Base-by-base conservation (phyloP, 2,113 vertebrate genomes). In the Gallinago media region DNA sequence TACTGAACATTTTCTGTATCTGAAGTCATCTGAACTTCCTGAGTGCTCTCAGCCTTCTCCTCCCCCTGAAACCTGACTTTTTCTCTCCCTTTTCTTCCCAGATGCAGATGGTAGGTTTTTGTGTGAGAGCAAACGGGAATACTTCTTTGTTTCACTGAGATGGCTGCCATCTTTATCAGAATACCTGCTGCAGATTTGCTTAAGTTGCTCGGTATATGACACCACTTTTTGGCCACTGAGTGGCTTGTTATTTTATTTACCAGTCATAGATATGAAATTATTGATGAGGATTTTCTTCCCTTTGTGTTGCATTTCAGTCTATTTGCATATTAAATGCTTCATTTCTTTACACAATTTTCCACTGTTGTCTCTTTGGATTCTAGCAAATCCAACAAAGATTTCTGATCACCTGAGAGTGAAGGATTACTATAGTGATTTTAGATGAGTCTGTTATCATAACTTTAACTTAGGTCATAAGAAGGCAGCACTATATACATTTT, bases 131-230 rank as follows among this genome's bases (percentile, higher is more conserved):
- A 46, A 54, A 61, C 26, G 40, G 49, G 38, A 68, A 32, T 52
- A 36, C 11, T 47, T 16, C 40, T 25, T 38, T 62, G 17, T 62
- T 61, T 67, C 18, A 12, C 36, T 52, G 52, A 25, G 31, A 27
- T 47, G 52, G 20, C 31, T 65, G 3, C 72, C 15, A 7, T 68
- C 32, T 58, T 42, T 14, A 27, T 62, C 47, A 46, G 29, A 68
- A 38, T 27, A 20, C 42, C 62, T 50, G 9, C 3, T 22, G 25
- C 49, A 73, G 54, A 61, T 67, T 58, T 81, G 82, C 38, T 9
- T 27, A 32, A 4, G 1, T 4, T 1, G 49, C 36, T 91, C 14
- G 6, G 3, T 42, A 4, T 34, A 8, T 73, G 10, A 31, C 4
- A 16, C 31, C 8, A 16, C 0, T 54, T 87, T 87, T 8, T 55